Percentiles rank a stretch among this genome's conserved stretches.
These are phyloP conservation scores for Drosophila silvestris DNA, from an alignment of 2,888 invertebrate genomes.

Conservation along the genomic window DNA sequence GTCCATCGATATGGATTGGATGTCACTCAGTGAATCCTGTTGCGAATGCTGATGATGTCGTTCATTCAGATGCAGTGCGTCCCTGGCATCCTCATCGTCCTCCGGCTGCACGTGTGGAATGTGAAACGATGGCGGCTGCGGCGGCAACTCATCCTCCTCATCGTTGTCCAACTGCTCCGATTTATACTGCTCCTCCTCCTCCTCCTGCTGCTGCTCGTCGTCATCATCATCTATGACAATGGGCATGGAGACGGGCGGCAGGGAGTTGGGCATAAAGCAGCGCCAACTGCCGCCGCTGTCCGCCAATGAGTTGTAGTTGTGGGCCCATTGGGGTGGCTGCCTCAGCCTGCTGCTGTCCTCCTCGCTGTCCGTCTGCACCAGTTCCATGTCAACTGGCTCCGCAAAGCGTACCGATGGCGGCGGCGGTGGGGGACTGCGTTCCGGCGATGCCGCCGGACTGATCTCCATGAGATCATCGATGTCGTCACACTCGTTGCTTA, in stretches of 20 bases:
- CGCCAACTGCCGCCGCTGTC: slow-evolving; percentile 58
- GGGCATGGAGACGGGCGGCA: slow-evolving; percentile 68
- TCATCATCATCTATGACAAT: slow-evolving; percentile 67
- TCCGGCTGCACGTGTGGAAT: slow-evolving; percentile 61
- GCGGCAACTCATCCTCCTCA: slow-evolving; percentile 56
- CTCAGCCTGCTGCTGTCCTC: slow-evolving; percentile 30
- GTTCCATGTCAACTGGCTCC: slow-evolving; percentile 84
- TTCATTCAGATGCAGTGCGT: slow-evolving; percentile 55
- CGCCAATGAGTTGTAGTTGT: slow-evolving; percentile 40
- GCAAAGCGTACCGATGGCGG: slow-evolving; percentile 28
- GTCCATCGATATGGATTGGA: slow-evolving; percentile 73
- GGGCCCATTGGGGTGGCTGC: slow-evolving; percentile 41
- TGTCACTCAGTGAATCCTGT: slow-evolving; percentile 47
- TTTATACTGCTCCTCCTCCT: neutral
- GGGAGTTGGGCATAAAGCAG: slow-evolving; percentile 47
- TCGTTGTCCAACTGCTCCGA: slow-evolving; percentile 3
- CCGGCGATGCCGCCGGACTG: slow-evolving; percentile 84
- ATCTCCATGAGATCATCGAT: slow-evolving; percentile 81
- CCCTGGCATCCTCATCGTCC: slow-evolving; percentile 69
- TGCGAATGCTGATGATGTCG: slow-evolving; percentile 41
- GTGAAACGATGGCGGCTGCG: slow-evolving; percentile 69
- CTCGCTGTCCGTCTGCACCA: slow-evolving; percentile 84
- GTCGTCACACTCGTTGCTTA: slow-evolving; percentile 55
- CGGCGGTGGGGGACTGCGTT: slow-evolving; percentile 68
- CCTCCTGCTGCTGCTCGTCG: slow-evolving; percentile 27